Percentiles rank a stretch among this genome's conserved stretches.
Evolutionary conservation across 2,113 vertebrate genomes (phyloP).

Genomic region (Halcyon senegalensis): DNA sequence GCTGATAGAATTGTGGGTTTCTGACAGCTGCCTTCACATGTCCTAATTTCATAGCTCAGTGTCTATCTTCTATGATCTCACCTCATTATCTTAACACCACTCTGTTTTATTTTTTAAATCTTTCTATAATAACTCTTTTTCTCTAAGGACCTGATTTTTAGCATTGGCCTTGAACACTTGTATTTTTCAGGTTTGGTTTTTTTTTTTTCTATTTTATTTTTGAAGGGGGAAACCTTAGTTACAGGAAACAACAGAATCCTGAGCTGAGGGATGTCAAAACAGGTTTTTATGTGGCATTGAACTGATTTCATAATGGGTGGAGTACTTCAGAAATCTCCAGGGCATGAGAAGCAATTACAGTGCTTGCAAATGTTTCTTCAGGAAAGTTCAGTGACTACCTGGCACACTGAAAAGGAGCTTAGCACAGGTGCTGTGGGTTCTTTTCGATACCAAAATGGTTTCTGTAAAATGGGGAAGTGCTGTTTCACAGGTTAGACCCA

Average conservation of each 20-base stretch:
- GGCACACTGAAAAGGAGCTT: background rate
- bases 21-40: background rate
- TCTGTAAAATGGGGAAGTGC: background rate
- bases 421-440: background rate
- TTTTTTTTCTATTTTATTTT: background rate
- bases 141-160: background rate
- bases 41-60: background rate
- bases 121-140: background rate
- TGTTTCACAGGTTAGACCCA: background rate
- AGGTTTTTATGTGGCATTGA: background rate
- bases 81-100: background rate
- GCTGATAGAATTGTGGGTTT: background rate
- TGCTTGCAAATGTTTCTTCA: background rate
- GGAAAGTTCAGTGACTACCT: background rate
- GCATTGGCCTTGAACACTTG: background rate
- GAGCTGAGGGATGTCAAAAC: background rate
- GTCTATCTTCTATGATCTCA: background rate
- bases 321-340: constrained; percentile 1
- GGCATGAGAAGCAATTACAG: background rate
- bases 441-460: background rate
- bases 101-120: background rate
- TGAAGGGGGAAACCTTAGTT: background rate
- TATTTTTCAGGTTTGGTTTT: background rate
- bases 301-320: background rate
- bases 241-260: background rate